These are phyloP conservation scores for Eudemis profundana DNA, from an alignment of 2,888 invertebrate species.

Conservation along the genomic window DNA sequence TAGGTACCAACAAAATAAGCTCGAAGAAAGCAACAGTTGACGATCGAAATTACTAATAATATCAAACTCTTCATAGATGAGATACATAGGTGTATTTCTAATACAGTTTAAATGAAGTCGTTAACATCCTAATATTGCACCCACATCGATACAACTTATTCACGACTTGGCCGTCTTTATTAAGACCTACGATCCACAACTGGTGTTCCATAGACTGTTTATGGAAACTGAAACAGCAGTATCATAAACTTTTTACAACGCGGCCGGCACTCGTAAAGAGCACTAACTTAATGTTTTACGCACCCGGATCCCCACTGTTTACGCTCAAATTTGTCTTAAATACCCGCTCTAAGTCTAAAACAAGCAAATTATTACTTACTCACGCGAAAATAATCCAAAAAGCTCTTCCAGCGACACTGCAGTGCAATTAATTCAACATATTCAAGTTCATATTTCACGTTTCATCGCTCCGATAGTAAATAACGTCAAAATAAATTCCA, in stretches of 20 bases:
- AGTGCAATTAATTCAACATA: conserved; percentile 76
- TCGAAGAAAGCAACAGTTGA: conserved; percentile 14
- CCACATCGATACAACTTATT: conserved; percentile 18
- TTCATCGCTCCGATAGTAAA: conserved; percentile 72
- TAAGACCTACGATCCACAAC: conserved; percentile 38
- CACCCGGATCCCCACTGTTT: conserved; percentile 57
- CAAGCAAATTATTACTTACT: conserved; percentile 74
- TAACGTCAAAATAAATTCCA: conserved; percentile 70
- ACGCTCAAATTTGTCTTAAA: conserved; percentile 60
- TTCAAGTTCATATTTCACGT: conserved; percentile 79
- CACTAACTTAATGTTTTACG: conserved; percentile 60
- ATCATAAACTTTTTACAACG: conserved; percentile 60
- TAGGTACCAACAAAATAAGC: not conserved
- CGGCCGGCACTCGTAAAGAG: conserved; percentile 58
- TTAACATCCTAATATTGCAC: conserved; percentile 20
- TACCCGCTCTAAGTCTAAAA: conserved; percentile 58
- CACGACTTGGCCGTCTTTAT: conserved; percentile 33
- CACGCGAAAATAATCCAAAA: conserved; percentile 78
- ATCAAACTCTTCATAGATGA: not conserved
- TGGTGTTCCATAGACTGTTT: conserved; percentile 49
- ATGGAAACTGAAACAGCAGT: conserved; percentile 56
- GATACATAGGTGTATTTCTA: no score
- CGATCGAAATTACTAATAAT: not conserved
- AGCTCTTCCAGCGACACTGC: conserved; percentile 65
- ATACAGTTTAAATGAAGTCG: conserved; percentile 9